These are phyloP conservation scores for Dreissena polymorpha DNA, from an alignment of 1,140 invertebrate species.

Conservation along the genomic window DNA sequence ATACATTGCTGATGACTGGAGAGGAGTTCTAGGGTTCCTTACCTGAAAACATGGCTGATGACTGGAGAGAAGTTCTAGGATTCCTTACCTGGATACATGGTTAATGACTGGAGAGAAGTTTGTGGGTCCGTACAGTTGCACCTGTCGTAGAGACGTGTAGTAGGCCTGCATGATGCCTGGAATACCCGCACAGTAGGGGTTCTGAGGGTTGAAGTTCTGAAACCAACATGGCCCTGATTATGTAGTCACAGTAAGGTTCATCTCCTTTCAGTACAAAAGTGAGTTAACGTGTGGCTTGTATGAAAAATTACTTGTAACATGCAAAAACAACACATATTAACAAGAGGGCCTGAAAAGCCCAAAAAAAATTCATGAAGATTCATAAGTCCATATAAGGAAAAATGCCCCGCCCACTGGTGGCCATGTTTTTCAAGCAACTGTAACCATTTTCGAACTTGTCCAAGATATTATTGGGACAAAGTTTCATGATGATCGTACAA, in stretches of 20 bases:
- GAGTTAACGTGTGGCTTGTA: too few relatives aligned
- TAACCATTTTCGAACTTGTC: too few relatives aligned
- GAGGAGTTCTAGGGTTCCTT: constrained; percentile 81
- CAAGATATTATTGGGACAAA: too few relatives aligned
- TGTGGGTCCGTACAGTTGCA: constrained; percentile 80
- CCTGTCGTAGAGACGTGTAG: constrained; percentile 74
- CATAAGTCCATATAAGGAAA: too few relatives aligned
- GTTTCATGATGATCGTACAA: too few relatives aligned
- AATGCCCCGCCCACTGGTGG: too few relatives aligned
- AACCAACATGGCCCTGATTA: constrained; percentile 48
- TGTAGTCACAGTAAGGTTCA: background rate
- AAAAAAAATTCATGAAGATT: too few relatives aligned
- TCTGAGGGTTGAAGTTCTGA: constrained; percentile 71
- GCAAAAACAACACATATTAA: too few relatives aligned
- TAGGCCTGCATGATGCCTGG: constrained; percentile 81
- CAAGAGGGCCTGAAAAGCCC: too few relatives aligned
- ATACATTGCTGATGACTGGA: constrained; percentile 80
- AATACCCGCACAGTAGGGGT: constrained; percentile 78
- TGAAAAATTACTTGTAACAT: too few relatives aligned
- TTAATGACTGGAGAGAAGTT: constrained; percentile 81
- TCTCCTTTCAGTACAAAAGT: too few relatives aligned
- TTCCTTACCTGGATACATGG: constrained; percentile 75
- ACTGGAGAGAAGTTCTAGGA: constrained; percentile 81
- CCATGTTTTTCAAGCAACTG: too few relatives aligned
- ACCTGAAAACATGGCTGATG: constrained; percentile 79